Base-by-base conservation (phyloP, 2,888 invertebrate species). In the Trilocha varians region DNA sequence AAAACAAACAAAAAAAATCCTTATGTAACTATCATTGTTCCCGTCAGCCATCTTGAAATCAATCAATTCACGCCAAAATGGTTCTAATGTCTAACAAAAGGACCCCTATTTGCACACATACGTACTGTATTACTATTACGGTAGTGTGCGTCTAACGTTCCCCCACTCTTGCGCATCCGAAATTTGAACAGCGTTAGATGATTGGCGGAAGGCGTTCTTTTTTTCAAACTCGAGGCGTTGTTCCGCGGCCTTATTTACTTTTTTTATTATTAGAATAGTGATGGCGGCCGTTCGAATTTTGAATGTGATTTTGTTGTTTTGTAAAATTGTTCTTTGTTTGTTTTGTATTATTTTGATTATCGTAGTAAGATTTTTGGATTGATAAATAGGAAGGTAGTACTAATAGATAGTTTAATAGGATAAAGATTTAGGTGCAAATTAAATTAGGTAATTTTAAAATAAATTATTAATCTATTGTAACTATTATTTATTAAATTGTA, bases 121-220 rank as follows among this genome's bases (percentile, higher is more conserved):
- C 6, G 11, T 25, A 25, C 25, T 25, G 11, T 18, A 5, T 18
- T 25, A 25, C 1, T 2, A 2, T 25, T 9, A 11, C 4, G 25
- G 25, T 2, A 2, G 63, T 69, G 65, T 72, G 62, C 55, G 53
- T 76, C 76, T 73, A 76, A 70, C 53, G 53, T 44, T n/a, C 36
- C 69, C 70, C 73, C 70, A 73, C 74, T 74, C 70, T 41, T 40
- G 67, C 68, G 70, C 73, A 70, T 53, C 66, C 80, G 68, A 82
- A 83, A 79, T 84, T 83, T 78, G 73, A 79, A 76, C 59, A 52
- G 61, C 56, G 74, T 77, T 78, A 79, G 78, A 73, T 52, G 78
- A 80, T 82, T 83, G 83, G 82, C 53, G 52, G 62, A 47, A 49
- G 61, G 64, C 58, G 57, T 63, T 45, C 44, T 60, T 63, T 51